These are phyloP conservation scores for Megalops atlanticus DNA, from an alignment of 2,113 vertebrate species.

Conservation along the genomic window DNA sequence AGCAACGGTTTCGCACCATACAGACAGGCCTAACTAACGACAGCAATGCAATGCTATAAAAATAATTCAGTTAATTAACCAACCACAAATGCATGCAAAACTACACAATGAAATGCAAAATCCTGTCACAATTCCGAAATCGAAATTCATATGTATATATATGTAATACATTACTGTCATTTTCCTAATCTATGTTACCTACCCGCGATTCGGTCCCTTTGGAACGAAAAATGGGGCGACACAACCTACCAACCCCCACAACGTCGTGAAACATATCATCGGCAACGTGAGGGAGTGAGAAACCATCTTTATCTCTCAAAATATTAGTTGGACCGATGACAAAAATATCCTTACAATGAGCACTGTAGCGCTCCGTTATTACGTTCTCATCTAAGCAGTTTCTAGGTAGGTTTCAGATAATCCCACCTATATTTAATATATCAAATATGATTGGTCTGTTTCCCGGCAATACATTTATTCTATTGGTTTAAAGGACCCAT, in stretches of 20 bases:
- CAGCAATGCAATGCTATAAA: no score
- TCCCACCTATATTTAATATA: neutral
- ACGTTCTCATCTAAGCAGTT: neutral
- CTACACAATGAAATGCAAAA: no score
- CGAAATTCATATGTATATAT: no score
- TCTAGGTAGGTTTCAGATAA: conserved; percentile 7
- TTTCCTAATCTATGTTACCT: conserved; percentile 44
- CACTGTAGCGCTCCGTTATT: conserved; percentile 47
- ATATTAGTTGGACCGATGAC: neutral
- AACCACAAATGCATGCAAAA: no score
- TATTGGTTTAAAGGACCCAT: conserved; percentile 14
- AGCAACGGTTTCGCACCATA: no score
- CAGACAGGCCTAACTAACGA: no score
- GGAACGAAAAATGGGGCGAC: conserved; percentile 95
- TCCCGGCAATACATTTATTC: neutral
- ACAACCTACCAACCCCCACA: conserved; percentile 90
- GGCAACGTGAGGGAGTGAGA: conserved; percentile 89
- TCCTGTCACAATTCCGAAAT: no score
- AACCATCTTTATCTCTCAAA: conserved; percentile 72
- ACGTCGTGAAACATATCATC: conserved; percentile 90
- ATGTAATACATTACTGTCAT: neutral
- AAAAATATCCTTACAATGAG: conserved; percentile 20
- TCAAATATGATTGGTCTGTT: neutral
- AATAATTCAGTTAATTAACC: no score
- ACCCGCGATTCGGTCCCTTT: conserved; percentile 96